Evolutionary conservation across 2,113 vertebrate species (phyloP).

Genomic region (Melanocharis versteri): DNA sequence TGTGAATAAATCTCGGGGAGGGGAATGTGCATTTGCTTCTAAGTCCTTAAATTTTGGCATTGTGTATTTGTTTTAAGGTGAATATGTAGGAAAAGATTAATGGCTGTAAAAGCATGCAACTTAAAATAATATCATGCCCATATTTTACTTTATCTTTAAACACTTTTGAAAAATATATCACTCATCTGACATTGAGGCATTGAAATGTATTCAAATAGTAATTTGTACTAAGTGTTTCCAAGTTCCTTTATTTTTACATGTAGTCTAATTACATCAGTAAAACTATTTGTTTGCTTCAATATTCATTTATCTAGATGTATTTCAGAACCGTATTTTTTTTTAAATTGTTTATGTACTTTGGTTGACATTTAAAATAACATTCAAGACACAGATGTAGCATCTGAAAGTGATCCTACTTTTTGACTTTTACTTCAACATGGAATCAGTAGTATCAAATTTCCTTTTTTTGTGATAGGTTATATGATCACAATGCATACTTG

Average conservation of each 20-base stretch:
- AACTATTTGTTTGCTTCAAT: background rate
- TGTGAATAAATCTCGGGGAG: accelerated
- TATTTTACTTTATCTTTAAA: background rate
- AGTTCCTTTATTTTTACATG: background rate
- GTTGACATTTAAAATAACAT: background rate
- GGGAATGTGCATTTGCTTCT: background rate
- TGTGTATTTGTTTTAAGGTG: background rate
- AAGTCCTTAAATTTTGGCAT: background rate
- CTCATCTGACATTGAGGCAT: background rate
- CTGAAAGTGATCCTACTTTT: background rate
- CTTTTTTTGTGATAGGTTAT: background rate
- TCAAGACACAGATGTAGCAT: too few relatives aligned
- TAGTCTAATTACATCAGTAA: background rate
- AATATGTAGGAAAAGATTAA: background rate
- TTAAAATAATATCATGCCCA: background rate
- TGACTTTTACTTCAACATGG: too few relatives aligned
- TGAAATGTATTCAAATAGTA: background rate
- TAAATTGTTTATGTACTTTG: background rate
- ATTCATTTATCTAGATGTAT: background rate
- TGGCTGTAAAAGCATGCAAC: background rate
- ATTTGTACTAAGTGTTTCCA: background rate
- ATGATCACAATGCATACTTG: background rate
- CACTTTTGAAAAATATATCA: background rate
- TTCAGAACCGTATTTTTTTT: background rate
- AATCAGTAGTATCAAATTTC: background rate